These are phyloP conservation scores for Oncorhynchus nerka DNA, from an alignment of 2,113 vertebrate genomes.

Conservation along the genomic window DNA sequence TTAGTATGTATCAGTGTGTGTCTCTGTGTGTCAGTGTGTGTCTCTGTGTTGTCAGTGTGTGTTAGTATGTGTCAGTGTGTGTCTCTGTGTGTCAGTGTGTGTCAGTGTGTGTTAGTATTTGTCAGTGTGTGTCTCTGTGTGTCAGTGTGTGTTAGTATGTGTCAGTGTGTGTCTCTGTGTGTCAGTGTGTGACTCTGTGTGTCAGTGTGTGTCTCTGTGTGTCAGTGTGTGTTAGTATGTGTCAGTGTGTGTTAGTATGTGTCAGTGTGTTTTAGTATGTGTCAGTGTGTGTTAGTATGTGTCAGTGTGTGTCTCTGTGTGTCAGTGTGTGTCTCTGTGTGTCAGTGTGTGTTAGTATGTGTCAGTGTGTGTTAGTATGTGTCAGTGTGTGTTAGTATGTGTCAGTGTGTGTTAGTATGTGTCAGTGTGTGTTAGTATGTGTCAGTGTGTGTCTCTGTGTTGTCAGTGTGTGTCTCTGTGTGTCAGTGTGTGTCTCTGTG, in stretches of 20 bases:
- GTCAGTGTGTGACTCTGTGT: too few relatives aligned
- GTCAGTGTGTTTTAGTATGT: neutral
- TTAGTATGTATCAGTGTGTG: too few relatives aligned
- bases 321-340: neutral
- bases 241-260: slow-evolving; percentile 56
- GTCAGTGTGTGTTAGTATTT: too few relatives aligned
- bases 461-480: neutral
- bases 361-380: neutral
- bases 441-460: too few relatives aligned
- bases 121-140: too few relatives aligned
- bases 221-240: neutral
- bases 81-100: too few relatives aligned
- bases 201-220: too few relatives aligned
- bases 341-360: slow-evolving; percentile 56
- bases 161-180: neutral
- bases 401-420: neutral
- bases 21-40: too few relatives aligned
- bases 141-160: too few relatives aligned
- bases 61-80: too few relatives aligned
- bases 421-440: slow-evolving; percentile 56
- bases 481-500: slow-evolving; percentile 65
- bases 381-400: slow-evolving; percentile 56
- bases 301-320: too few relatives aligned
- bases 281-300: slow-evolving; percentile 55
- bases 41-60: neutral